Evolutionary conservation across 2,888 invertebrate genomes (phyloP).

Genomic region (Siphlonurus alternatus): DNA sequence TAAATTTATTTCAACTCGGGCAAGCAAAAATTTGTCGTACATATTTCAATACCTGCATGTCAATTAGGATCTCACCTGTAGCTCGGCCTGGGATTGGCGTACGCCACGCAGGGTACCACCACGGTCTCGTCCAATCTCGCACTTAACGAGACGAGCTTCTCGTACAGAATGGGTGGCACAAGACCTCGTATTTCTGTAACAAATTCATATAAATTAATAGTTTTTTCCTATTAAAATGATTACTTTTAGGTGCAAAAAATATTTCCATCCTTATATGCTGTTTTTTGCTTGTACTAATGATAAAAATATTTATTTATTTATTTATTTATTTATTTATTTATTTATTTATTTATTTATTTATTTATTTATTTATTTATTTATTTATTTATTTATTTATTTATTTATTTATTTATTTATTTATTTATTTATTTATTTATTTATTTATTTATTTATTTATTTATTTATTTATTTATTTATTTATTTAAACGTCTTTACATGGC

Average conservation of each 20-base stretch:
- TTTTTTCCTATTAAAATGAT: not conserved
- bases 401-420: not conserved
- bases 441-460: not conserved
- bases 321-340: not conserved
- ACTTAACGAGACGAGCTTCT: constrained; percentile 30
- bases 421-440: not conserved
- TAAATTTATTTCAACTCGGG: too few species aligned
- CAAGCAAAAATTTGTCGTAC: too few species aligned
- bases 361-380: not conserved
- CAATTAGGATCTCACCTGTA: constrained; percentile 31
- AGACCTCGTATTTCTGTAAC: constrained; percentile 34
- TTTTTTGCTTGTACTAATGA: not conserved
- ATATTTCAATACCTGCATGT: too few species aligned
- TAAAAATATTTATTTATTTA: not conserved
- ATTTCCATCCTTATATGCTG: not conserved
- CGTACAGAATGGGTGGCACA: constrained; percentile 39
- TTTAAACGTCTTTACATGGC: too few species aligned
- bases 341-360: not conserved
- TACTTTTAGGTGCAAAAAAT: too few species aligned
- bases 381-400: not conserved
- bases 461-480: too few species aligned
- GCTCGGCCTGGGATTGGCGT: constrained; percentile 38
- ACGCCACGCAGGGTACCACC: constrained; percentile 42
- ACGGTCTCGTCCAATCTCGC: constrained; percentile 34
- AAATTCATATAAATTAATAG: constrained; percentile 1